phyloP scores from a whole-genome alignment of 92 coral and sea anemone species.

The Actinostola sp. region DNA sequence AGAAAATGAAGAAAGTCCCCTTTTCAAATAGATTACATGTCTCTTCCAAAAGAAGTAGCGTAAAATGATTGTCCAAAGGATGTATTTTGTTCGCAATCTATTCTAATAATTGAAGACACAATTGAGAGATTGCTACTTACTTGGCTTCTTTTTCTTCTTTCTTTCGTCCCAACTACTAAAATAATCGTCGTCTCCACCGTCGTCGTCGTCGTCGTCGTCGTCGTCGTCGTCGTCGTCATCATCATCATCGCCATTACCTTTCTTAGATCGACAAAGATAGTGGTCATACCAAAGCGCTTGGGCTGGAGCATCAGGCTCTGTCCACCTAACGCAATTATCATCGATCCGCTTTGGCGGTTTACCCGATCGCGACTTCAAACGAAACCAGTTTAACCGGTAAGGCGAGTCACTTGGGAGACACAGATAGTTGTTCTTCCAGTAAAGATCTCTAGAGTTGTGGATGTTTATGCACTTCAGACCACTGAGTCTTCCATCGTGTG shows the following conservation, averaged over 20 bases:
- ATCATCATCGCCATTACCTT: slow-evolving; percentile 12
- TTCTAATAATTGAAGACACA: too few species aligned
- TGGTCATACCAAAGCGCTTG: slow-evolving; percentile 3
- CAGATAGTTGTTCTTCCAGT: slow-evolving; percentile 45
- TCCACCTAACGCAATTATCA: slow-evolving; percentile 14
- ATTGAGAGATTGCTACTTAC: too few species aligned
- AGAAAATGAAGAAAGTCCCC: too few species aligned
- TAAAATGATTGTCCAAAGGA: too few species aligned
- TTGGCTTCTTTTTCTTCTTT: background rate
- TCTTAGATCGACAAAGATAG: slow-evolving; percentile 8
- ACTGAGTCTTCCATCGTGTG: slow-evolving; percentile 21
- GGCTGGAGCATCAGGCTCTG: slow-evolving; percentile 20
- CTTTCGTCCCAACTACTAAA: background rate
- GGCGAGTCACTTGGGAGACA: slow-evolving; percentile 36
- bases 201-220: slow-evolving; percentile 28
- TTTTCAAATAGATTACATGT: too few species aligned
- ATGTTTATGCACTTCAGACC: slow-evolving; percentile 46
- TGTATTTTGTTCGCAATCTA: too few species aligned
- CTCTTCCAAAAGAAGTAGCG: too few species aligned
- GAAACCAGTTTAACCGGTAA: slow-evolving; percentile 30
- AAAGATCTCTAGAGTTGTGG: slow-evolving; percentile 31
- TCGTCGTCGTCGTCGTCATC: slow-evolving; percentile 32
- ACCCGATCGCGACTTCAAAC: background rate
- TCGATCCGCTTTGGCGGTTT: background rate
- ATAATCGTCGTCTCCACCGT: background rate